Evolutionary conservation across 2,888 invertebrate species (phyloP).

Genomic region (Zelleria hepariella): DNA sequence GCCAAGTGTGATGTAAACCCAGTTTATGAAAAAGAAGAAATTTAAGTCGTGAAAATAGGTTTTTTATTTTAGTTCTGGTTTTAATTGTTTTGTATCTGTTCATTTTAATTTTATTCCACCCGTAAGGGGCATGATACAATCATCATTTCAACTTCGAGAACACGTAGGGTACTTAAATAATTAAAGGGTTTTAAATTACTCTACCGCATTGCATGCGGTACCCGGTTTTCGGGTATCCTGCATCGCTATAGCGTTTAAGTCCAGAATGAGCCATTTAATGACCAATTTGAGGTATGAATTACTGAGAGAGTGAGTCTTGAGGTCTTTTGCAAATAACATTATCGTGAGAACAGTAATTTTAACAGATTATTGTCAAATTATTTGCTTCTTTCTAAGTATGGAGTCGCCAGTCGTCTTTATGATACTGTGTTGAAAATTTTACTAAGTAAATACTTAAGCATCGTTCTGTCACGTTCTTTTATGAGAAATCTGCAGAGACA

Average conservation of each 20-base stretch:
- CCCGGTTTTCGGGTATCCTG: not conserved
- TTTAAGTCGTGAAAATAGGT: no score
- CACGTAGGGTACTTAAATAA: not conserved
- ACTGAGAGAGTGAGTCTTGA: not conserved
- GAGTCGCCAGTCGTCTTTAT: no score
- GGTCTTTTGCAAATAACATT: not conserved
- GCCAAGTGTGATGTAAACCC: no score
- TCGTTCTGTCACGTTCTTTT: no score
- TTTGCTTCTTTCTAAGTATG: not conserved
- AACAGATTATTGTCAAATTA: not conserved
- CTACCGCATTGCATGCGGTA: not conserved
- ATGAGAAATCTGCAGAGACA: no score
- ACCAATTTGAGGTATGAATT: not conserved
- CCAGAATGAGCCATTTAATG: not conserved
- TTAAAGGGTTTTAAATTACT: not conserved
- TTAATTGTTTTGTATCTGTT: not conserved
- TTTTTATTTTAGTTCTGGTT: no score
- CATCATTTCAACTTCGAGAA: not conserved
- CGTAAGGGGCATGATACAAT: not conserved
- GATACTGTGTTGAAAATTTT: no score
- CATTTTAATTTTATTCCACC: not conserved
- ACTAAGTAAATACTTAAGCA: no score
- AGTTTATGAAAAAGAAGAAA: no score
- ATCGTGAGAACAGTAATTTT: not conserved
- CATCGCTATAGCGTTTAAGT: not conserved